These are phyloP conservation scores for Furcifer pardalis DNA, from an alignment of 2,797 vertebrate genomes.

Conservation along the genomic window DNA sequence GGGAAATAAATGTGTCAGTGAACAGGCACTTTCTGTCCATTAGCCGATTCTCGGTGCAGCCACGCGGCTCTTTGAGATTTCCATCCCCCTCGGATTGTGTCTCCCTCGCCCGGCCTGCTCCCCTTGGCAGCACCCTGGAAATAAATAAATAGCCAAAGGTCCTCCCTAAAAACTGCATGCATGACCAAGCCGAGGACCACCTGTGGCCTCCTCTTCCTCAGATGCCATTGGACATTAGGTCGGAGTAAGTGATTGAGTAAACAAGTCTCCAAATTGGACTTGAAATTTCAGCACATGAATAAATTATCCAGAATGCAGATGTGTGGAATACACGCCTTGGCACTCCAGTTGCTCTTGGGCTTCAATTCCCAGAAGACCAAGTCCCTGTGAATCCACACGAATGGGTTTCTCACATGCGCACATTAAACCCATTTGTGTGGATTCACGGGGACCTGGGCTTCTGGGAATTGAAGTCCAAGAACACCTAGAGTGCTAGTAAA, in stretches of 20 bases:
- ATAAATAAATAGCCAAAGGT: slow-evolving; percentile 42
- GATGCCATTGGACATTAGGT: slow-evolving; percentile 52
- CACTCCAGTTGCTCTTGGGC: no score
- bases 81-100: not conserved
- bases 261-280: slow-evolving; percentile 69
- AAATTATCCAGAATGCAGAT: slow-evolving; percentile 79
- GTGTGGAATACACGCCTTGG: slow-evolving; percentile 77
- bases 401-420: no score
- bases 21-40: slow-evolving; percentile 86
- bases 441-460: no score
- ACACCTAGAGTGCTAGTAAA: no score
- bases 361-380: no score
- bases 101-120: no score
- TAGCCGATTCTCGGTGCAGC: slow-evolving; percentile 77
- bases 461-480: no score
- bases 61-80: slow-evolving; percentile 60
- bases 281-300: slow-evolving; percentile 75
- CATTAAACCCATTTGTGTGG: no score
- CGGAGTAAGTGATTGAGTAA: slow-evolving; percentile 66
- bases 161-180: slow-evolving; percentile 23
- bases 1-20: slow-evolving; percentile 84
- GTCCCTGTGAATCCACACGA: no score
- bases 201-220: slow-evolving; percentile 54
- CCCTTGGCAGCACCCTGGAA: not conserved
- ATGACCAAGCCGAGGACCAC: slow-evolving; percentile 20